Evolutionary conservation across 2,797 vertebrate species (phyloP).

Genomic region (Sciurus carolinensis): DNA sequence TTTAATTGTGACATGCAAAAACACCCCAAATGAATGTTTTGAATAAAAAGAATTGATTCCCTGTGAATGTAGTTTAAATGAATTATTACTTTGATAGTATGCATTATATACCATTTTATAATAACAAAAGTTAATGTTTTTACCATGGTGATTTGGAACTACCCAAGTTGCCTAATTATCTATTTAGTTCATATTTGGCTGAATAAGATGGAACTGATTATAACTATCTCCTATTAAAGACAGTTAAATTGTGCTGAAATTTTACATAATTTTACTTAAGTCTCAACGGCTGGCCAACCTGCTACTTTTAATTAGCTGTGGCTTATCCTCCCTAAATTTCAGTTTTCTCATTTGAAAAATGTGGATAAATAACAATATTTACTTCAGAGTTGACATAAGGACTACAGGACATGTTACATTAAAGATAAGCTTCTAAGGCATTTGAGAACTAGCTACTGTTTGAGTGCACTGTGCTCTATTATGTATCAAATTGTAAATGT

Average conservation of each 20-base stretch:
- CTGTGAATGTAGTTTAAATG: conserved; percentile 58
- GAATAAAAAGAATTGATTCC: conserved; percentile 45
- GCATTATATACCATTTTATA: neutral
- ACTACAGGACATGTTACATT: conserved; percentile 29
- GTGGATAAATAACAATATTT: conserved; percentile 16
- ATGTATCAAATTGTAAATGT: conserved; percentile 50
- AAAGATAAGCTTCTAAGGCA: conserved; percentile 39
- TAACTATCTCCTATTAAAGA: conserved; percentile 13
- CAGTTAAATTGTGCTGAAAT: conserved; percentile 14
- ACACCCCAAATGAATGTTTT: neutral
- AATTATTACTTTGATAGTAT: conserved; percentile 45
- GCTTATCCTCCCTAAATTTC: neutral
- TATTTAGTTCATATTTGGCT: conserved; percentile 15
- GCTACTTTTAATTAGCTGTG: conserved; percentile 50
- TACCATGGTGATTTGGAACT: neutral
- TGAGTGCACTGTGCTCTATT: neutral
- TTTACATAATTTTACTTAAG: conserved; percentile 25
- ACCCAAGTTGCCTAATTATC: conserved; percentile 16
- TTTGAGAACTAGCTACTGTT: conserved; percentile 60
- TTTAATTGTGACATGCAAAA: conserved; percentile 40
- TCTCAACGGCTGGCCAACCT: conserved; percentile 12
- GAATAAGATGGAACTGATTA: conserved; percentile 55
- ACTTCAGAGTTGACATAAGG: neutral
- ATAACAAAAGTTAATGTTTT: conserved; percentile 19
- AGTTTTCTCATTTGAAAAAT: conserved; percentile 60